Evolutionary conservation across 2,113 vertebrate genomes (phyloP).

Genomic region (Halichoerus grypus): DNA sequence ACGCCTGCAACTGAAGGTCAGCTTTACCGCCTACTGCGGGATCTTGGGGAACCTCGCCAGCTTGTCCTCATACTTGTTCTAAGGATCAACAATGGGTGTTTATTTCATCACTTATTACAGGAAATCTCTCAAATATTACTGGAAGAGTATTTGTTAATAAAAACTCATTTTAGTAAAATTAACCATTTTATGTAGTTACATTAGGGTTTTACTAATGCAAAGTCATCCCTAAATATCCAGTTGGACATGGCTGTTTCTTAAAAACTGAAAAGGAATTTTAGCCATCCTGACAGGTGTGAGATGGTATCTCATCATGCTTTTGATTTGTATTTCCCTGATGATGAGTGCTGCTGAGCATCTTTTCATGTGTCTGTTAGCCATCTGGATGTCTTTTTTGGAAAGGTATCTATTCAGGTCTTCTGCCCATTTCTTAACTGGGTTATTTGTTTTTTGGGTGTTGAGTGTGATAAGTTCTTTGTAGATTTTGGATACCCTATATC

Average conservation of each 20-base stretch:
- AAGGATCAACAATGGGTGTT: not conserved
- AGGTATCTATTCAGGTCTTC: too few species aligned
- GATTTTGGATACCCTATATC: not conserved
- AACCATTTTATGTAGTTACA: not conserved
- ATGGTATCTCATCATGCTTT: too few species aligned
- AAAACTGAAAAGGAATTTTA: not conserved
- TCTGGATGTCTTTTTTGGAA: too few species aligned
- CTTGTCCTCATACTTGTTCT: not conserved
- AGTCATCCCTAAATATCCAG: slow-evolving; percentile 10
- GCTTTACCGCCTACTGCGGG: not conserved
- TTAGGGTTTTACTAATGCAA: slow-evolving; percentile 13
- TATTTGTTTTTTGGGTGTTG: too few species aligned
- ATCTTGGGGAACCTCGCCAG: not conserved
- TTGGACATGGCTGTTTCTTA: not conserved
- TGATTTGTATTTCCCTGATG: too few species aligned
- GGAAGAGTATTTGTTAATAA: slow-evolving; percentile 19
- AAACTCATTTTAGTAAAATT: not conserved
- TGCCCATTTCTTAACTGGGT: too few species aligned
- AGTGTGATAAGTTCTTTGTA: too few species aligned
- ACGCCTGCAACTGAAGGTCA: not conserved
- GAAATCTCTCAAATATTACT: not conserved
- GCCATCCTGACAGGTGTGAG: too few species aligned
- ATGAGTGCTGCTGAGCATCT: too few species aligned
- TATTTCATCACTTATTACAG: slow-evolving; percentile 39
- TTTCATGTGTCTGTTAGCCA: too few species aligned